phyloP scores from a whole-genome alignment of 2,113 vertebrate genomes.

The Salvelinus sp. region DNA sequence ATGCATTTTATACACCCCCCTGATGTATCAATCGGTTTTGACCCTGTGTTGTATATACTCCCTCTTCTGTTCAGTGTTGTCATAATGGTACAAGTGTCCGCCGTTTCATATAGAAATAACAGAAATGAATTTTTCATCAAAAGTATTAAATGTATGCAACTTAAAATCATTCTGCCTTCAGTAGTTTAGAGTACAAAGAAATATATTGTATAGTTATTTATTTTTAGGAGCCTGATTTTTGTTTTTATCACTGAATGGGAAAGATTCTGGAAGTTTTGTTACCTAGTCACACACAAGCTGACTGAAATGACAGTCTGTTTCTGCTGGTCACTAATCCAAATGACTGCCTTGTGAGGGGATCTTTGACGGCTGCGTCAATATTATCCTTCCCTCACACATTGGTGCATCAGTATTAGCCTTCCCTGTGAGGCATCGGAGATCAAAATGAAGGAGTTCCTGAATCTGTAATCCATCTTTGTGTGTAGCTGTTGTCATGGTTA shows the following conservation, averaged over 20 bases:
- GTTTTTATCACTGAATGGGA: slow-evolving; percentile 68
- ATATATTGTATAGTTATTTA: slow-evolving; percentile 78
- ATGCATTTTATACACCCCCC: slow-evolving; percentile 6
- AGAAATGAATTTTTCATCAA: slow-evolving; percentile 63
- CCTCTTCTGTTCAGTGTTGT: slow-evolving; percentile 10
- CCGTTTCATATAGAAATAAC: slow-evolving; percentile 67
- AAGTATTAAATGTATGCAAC: slow-evolving; percentile 75
- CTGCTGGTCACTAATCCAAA: slow-evolving; percentile 63
- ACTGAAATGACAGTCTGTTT: slow-evolving; percentile 36
- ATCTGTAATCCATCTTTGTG: slow-evolving; percentile 56
- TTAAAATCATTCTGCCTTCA: slow-evolving; percentile 64
- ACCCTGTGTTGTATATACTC: slow-evolving; percentile 43
- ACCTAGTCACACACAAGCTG: slow-evolving; percentile 71
- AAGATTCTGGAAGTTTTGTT: slow-evolving; percentile 70
- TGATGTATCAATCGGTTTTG: slow-evolving; percentile 7
- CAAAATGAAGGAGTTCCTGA: slow-evolving; percentile 75
- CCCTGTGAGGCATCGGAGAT: slow-evolving; percentile 54
- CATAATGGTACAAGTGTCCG: slow-evolving; percentile 27
- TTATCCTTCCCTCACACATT: slow-evolving; percentile 53
- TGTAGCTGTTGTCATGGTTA: slow-evolving; percentile 56
- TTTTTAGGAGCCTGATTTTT: slow-evolving; percentile 46
- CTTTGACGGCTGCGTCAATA: slow-evolving; percentile 58
- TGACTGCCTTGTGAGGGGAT: slow-evolving; percentile 53
- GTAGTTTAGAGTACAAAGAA: slow-evolving; percentile 57
- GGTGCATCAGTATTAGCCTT: slow-evolving; percentile 71